A percentile compares a stretch with the other conserved stretches of the same genome.
These are phyloP conservation scores for Meliscaeva auricollis DNA, from an alignment of 2,888 invertebrate genomes.

Conservation along the genomic window DNA sequence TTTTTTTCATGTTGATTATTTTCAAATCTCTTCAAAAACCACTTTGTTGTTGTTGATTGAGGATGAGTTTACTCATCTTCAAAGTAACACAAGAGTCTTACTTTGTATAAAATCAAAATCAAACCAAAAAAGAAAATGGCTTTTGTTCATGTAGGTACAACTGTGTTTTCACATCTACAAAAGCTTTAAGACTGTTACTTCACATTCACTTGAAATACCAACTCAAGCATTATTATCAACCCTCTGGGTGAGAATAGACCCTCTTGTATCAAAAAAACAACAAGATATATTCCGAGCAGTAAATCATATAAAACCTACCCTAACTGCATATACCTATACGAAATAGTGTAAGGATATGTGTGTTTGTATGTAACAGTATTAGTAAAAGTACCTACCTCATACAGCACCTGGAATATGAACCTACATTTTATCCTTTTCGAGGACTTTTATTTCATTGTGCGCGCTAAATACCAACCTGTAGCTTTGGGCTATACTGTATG, in stretches of 20 bases:
- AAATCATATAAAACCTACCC: conserved; percentile 8
- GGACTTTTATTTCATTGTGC: conserved; percentile 34
- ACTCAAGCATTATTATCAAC: conserved; percentile 51
- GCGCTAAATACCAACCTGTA: conserved; percentile 27
- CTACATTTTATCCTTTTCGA: conserved; percentile 31
- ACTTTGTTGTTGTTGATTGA: not conserved
- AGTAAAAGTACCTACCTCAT: not conserved
- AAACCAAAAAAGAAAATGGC: too few species aligned
- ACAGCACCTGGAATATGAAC: not conserved
- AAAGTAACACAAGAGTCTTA: conserved; percentile 12
- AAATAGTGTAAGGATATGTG: not conserved
- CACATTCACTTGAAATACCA: conserved; percentile 52
- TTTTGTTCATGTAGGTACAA: not conserved
- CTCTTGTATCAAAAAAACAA: not conserved
- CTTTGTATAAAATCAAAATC: too few species aligned
- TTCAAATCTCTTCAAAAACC: not conserved
- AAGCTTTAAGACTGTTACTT: conserved; percentile 60
- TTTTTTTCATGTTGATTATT: too few species aligned
- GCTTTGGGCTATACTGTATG: conserved; percentile 15
- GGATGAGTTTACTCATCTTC: conserved; percentile 2
- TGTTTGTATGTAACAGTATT: not conserved
- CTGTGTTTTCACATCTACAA: conserved; percentile 4
- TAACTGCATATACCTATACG: not conserved
- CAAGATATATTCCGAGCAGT: not conserved
- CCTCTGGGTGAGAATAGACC: conserved; percentile 6